Percentiles rank a stretch among this genome's conserved stretches.
Conservation (phyloP, 35 echinoderm and acorn worm species). For the Anneissia japonica region DNA sequence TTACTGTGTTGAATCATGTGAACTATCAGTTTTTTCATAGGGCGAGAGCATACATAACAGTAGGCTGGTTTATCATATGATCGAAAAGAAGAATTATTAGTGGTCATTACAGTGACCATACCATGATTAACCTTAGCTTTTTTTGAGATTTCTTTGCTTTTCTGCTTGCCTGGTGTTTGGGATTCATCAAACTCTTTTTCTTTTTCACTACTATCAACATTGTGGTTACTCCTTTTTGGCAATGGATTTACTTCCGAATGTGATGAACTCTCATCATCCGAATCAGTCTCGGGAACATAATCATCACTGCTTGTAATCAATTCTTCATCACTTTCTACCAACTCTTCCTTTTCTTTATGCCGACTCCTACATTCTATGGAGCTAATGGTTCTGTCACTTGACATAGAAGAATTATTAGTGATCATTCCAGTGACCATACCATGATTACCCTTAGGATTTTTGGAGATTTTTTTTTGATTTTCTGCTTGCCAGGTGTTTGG, state of each 20-base stretch:
- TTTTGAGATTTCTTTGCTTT: neutral
- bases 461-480: neutral
- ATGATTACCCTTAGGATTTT: neutral
- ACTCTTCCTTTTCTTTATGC: too few relatives aligned
- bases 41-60: conserved; percentile 34
- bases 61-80: conserved; percentile 54
- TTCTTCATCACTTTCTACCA: too few relatives aligned
- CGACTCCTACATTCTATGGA: too few relatives aligned
- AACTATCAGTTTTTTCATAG: conserved; percentile 35
- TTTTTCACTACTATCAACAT: neutral
- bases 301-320: too few relatives aligned
- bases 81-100: conserved; percentile 7
- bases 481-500: too few relatives aligned
- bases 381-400: too few relatives aligned
- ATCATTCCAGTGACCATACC: neutral
- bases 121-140: neutral
- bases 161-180: neutral
- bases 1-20: conserved; percentile 26
- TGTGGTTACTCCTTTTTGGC: neutral
- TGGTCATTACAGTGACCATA: conserved; percentile 44
- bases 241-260: neutral
- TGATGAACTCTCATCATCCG: neutral
- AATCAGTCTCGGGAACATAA: neutral
- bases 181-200: neutral
- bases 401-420: neutral